Evolutionary conservation across 35 echinoderm and acorn worm genomes (phyloP).

Genomic region (Ptychodera flava): DNA sequence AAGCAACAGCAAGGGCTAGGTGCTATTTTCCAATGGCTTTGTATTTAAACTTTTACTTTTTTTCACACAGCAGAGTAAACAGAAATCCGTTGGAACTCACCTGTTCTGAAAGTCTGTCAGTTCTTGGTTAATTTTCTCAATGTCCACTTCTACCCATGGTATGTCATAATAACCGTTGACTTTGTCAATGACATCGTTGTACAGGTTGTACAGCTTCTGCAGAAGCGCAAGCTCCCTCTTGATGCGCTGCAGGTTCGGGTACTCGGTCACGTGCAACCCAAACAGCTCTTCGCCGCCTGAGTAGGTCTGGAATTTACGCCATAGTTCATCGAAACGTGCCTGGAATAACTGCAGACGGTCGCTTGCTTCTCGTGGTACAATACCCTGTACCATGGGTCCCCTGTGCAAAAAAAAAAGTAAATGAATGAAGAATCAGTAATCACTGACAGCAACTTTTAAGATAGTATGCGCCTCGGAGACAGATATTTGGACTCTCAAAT

Average conservation of each 20-base stretch:
- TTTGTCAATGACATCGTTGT: slow-evolving; percentile 94
- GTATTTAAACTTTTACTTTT: too few relatives aligned
- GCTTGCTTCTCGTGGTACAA: slow-evolving; percentile 81
- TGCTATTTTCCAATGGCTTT: too few relatives aligned
- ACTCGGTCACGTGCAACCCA: slow-evolving; percentile 86
- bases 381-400: slow-evolving; percentile 93
- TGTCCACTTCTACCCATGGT: slow-evolving; percentile 95
- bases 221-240: slow-evolving; percentile 87
- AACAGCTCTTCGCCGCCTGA: slow-evolving; percentile 96
- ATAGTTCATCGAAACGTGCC: slow-evolving; percentile 86
- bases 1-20: too few relatives aligned
- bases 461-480: background rate
- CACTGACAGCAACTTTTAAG: background rate
- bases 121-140: slow-evolving; percentile 97
- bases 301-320: slow-evolving; percentile 88
- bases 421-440: background rate
- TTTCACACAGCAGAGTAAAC: too few relatives aligned
- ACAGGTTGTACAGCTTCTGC: slow-evolving; percentile 87
- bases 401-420: slow-evolving; percentile 18
- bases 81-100: too few relatives aligned
- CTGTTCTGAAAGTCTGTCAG: slow-evolving; percentile 95
- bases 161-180: slow-evolving; percentile 99
- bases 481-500: too few relatives aligned
- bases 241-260: slow-evolving; percentile 92
- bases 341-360: slow-evolving; percentile 87